Evolutionary conservation across 2,797 vertebrate genomes (phyloP).

Genomic region (Periophthalmus magnuspinnatus): DNA sequence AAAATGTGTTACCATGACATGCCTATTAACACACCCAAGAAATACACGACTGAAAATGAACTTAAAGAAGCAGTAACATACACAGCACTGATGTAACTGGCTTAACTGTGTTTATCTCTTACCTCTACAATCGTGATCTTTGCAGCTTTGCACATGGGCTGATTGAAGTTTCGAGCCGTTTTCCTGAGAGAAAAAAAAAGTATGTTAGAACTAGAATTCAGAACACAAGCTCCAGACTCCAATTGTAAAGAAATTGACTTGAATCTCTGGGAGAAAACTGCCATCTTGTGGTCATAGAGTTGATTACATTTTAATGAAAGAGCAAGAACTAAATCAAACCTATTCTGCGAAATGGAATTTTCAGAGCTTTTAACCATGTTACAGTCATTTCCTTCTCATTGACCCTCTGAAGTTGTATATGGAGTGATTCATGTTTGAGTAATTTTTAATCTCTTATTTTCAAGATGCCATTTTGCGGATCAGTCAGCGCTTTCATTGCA

Average conservation of each 20-base stretch:
- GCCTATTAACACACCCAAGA: neutral
- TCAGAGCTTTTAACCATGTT: too few relatives aligned
- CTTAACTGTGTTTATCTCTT: slow-evolving; percentile 30
- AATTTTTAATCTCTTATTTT: too few relatives aligned
- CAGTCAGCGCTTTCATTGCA: too few relatives aligned
- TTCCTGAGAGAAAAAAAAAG: slow-evolving; percentile 75
- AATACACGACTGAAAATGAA: neutral
- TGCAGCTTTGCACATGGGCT: slow-evolving; percentile 98
- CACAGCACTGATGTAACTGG: neutral
- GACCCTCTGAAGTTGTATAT: too few relatives aligned
- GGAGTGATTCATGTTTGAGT: too few relatives aligned
- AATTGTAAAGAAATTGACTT: neutral
- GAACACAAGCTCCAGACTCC: neutral
- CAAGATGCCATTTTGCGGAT: too few relatives aligned
- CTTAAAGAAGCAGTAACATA: neutral
- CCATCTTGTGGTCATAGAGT: slow-evolving; percentile 67
- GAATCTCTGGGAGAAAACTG: slow-evolving; percentile 48
- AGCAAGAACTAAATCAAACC: too few relatives aligned
- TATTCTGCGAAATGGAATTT: too few relatives aligned
- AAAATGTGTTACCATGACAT: too few relatives aligned
- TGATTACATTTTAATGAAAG: slow-evolving; percentile 21
- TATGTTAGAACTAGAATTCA: neutral
- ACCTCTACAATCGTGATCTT: slow-evolving; percentile 94
- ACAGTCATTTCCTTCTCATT: too few relatives aligned
- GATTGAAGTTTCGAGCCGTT: slow-evolving; percentile 96